Evolutionary conservation across 2,797 vertebrate species (phyloP), one percentile per base, ranked within the genome.

Genomic region (Petrocephalus sullivani): DNA sequence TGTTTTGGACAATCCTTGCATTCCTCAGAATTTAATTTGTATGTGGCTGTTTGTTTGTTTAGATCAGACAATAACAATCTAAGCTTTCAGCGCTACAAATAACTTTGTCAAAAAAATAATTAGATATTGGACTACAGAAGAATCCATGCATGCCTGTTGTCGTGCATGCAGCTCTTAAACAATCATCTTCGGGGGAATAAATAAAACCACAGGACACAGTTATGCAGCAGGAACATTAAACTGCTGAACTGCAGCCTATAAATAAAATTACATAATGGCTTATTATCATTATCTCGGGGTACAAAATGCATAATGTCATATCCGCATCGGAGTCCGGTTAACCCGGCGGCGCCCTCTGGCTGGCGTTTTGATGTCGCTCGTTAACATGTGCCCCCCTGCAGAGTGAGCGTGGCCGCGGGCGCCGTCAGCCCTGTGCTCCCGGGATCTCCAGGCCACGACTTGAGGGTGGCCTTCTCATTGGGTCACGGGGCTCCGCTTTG

Each of bases 391-490:
- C 81, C 81, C 51, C 10, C 51, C 12, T 16, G n/a, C 19, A 41
- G 75, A 33, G 10, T 16, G 37, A 33, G 51, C 2, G 1, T 4
- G 16, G n/a, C 84, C 14, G 4, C 23, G 4, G 41, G 41, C 12
- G 0, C 23, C 37, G 28, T 41, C 84, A 85, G 49, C 53, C 83
- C 3, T 33, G 19, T 5, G 16, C 19, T 19, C 78, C 78, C 2
- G 9, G 7, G 16, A 23, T 28, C 61, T 33, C 61, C 61, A 89
- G n/a, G 57, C 46, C 85, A 9, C 54, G 33, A 51, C 91, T 91
- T 92, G 89, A 14, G 9, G 6, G 5, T 75, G 28, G 33, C 71
- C 71, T 46, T 46, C 37, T 41, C 37, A 19, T 41, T 75, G 28
- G 71, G 33, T 46, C 37, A 16, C 71, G 1, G 37, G 14, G 37